Conservation (phyloP, 2,113 vertebrate species). For the Lepus americanus region DNA sequence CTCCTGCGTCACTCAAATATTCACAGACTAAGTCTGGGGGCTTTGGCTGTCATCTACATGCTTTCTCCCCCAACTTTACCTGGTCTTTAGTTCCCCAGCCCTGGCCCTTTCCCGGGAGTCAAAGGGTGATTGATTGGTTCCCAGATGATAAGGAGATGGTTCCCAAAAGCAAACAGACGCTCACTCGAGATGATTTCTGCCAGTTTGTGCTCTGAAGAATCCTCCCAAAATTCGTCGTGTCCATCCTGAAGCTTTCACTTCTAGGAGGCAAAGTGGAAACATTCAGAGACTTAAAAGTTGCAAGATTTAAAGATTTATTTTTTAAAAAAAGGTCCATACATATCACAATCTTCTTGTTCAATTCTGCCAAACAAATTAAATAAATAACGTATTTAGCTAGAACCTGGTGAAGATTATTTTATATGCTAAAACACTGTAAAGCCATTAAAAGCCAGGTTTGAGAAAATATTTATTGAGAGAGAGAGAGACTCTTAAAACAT, state of each 20-base stretch:
- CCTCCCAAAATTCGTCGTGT: no score
- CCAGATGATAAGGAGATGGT: neutral
- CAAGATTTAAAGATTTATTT: neutral
- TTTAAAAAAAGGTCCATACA: neutral
- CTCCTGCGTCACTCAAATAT: neutral
- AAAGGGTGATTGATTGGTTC: neutral
- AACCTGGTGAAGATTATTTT: neutral
- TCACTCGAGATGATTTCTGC: neutral
- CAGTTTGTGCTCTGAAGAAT: neutral
- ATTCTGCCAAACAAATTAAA: neutral
- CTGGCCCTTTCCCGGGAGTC: neutral
- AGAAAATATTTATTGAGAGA: conserved; percentile 29
- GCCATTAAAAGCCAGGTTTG: conserved; percentile 36
- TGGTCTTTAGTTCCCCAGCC: neutral
- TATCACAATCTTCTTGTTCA: neutral
- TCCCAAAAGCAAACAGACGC: neutral
- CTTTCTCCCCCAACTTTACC: neutral
- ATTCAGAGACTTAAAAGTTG: neutral
- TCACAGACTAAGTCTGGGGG: neutral
- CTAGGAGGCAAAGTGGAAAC: conserved; percentile 21
- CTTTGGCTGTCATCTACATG: neutral
- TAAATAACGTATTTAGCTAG: conserved; percentile 22
- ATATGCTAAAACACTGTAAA: neutral
- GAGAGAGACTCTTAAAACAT: conserved; percentile 51
- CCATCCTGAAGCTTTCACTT: neutral